Evolutionary conservation across 2,113 vertebrate species (phyloP).

Genomic region (Motacilla alba): DNA sequence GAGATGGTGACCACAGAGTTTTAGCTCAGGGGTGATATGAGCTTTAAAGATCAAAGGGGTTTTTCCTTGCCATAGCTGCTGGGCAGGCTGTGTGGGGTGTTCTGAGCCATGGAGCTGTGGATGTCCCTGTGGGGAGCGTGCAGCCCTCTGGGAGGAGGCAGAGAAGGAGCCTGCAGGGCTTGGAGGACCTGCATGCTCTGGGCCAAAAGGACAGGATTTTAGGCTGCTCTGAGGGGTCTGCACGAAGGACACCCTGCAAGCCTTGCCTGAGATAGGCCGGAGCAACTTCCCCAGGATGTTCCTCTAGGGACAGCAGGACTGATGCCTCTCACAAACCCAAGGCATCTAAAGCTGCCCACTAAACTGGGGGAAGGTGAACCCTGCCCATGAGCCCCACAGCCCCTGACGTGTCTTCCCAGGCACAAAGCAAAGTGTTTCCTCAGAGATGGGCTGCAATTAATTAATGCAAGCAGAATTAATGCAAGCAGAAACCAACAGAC

Average conservation of each 20-base stretch:
- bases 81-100: background rate
- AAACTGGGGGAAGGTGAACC: background rate
- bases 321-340: background rate
- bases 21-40: background rate
- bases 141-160: background rate
- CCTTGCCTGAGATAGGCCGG: rapidly evolving
- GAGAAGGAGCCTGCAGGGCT: background rate
- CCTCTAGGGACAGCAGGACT: background rate
- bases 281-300: background rate
- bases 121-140: background rate
- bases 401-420: background rate
- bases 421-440: background rate
- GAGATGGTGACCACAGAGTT: background rate
- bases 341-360: background rate
- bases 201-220: background rate
- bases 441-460: background rate
- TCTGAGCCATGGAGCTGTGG: background rate
- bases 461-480: background rate
- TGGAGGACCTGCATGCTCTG: background rate
- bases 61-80: background rate
- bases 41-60: background rate
- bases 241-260: background rate
- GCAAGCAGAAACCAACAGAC: background rate
- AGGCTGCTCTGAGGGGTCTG: background rate
- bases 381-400: background rate